These are phyloP conservation scores for Caenorhabditis sp. DNA, from an alignment of 2,888 invertebrate genomes.

Conservation along the genomic window DNA sequence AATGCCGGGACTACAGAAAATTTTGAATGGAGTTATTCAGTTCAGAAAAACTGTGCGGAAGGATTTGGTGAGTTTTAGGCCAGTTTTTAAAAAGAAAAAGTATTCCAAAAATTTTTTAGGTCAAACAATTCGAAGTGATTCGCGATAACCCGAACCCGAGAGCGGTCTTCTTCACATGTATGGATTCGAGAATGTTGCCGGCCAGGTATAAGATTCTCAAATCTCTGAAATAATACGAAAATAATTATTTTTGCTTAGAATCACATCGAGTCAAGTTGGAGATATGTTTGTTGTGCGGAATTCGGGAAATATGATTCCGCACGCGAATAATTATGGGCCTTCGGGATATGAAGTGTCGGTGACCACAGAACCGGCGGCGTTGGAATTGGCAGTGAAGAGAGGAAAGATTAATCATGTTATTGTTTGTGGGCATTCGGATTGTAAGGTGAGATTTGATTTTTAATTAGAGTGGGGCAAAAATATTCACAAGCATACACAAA, in stretches of 20 bases:
- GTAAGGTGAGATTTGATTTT: constrained; percentile 77
- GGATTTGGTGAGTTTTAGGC: constrained; percentile 50
- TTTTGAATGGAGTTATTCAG: constrained; percentile 65
- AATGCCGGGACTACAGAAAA: constrained; percentile 61
- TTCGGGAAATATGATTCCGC: constrained; percentile 93
- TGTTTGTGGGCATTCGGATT: constrained; percentile 96
- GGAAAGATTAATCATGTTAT: constrained; percentile 89
- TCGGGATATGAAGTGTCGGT: constrained; percentile 76
- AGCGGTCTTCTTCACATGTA: constrained; percentile 95
- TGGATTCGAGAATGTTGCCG: constrained; percentile 96
- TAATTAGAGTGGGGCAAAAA: too few species aligned
- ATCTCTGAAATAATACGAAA: neutral
- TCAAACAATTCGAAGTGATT: constrained; percentile 89
- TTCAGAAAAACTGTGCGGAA: constrained; percentile 65
- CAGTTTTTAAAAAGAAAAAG: too few species aligned
- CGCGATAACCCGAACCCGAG: constrained; percentile 91
- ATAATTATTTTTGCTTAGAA: constrained; percentile 20
- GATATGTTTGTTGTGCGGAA: constrained; percentile 98
- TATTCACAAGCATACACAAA: too few species aligned
- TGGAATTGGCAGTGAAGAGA: constrained; percentile 90
- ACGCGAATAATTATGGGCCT: constrained; percentile 82
- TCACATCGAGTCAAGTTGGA: constrained; percentile 78
- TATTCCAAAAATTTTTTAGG: constrained; percentile 40
- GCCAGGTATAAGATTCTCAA: constrained; percentile 77
- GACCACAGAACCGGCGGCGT: constrained; percentile 92